Conservation (phyloP, 2,113 vertebrate species). For the Spea multiplicata region DNA sequence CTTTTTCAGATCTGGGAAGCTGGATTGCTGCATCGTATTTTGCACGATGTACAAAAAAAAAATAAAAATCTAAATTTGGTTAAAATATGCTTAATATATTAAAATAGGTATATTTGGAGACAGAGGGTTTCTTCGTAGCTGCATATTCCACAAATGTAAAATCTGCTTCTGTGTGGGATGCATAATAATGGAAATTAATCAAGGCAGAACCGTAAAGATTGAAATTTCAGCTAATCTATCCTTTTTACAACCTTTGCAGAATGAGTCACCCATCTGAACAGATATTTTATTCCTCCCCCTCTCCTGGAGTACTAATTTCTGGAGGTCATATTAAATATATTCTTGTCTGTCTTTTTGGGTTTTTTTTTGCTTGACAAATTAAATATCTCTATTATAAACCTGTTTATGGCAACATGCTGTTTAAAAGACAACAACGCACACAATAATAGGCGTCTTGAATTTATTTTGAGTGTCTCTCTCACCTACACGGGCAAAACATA, state of each 20-base stretch:
- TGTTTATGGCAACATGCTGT: neutral
- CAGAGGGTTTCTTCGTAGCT: constrained; percentile 2
- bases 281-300: constrained; percentile 1
- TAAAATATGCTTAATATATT: constrained; percentile 33
- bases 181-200: constrained; percentile 32
- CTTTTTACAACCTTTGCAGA: constrained; percentile 32
- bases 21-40: neutral
- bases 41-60: neutral
- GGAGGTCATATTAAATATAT: neutral
- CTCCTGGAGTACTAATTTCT: neutral
- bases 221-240: constrained; percentile 30
- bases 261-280: constrained; percentile 28
- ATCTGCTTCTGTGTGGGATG: constrained; percentile 27
- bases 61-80: neutral
- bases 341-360: neutral
- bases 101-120: constrained; percentile 18
- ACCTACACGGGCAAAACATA: too few relatives aligned
- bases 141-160: constrained; percentile 19
- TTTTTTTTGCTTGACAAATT: neutral
- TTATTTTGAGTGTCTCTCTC: too few relatives aligned
- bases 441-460: too few relatives aligned
- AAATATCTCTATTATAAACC: constrained; percentile 1
- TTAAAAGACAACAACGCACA: neutral
- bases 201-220: constrained; percentile 11
- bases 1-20: neutral